phyloP scores from a whole-genome alignment of 1,140 invertebrate genomes.

The Rhyzopertha dominica region DNA sequence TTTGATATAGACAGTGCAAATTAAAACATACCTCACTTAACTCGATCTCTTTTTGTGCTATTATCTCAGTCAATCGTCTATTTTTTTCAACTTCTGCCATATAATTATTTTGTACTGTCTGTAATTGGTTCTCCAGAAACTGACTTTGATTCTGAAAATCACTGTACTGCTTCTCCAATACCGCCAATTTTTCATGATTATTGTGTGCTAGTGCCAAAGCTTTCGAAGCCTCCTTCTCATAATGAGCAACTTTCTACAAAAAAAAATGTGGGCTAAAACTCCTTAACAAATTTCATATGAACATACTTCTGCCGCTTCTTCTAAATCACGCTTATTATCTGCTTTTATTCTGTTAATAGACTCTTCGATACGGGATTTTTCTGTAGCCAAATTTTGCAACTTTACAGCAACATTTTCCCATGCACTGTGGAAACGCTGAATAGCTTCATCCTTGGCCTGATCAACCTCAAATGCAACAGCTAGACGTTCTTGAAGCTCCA shows the following conservation, averaged over 20 bases:
- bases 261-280: too few species aligned
- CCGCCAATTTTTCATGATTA: slow-evolving; percentile 58
- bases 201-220: slow-evolving; percentile 59
- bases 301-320: slow-evolving; percentile 30
- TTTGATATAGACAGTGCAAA: slow-evolving; percentile 3
- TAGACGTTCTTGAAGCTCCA: slow-evolving; percentile 72
- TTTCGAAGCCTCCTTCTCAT: slow-evolving; percentile 62
- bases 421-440: slow-evolving; percentile 57
- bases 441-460: slow-evolving; percentile 63
- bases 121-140: slow-evolving; percentile 35
- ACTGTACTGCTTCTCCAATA: slow-evolving; percentile 34
- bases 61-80: slow-evolving; percentile 50
- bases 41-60: slow-evolving; percentile 50
- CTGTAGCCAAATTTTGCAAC: slow-evolving; percentile 37
- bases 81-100: slow-evolving; percentile 49
- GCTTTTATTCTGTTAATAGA: slow-evolving; percentile 30
- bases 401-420: slow-evolving; percentile 43
- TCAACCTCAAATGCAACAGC: slow-evolving; percentile 73
- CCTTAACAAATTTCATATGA: too few species aligned
- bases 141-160: slow-evolving; percentile 26
- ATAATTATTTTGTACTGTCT: slow-evolving; percentile 49
- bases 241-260: slow-evolving; percentile 55
- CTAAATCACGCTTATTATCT: slow-evolving; percentile 33
- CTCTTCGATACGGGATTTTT: slow-evolving; percentile 26
- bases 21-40: slow-evolving; percentile 48